Conservation (phyloP, 2,113 vertebrate genomes). For the Menidia beryllina region DNA sequence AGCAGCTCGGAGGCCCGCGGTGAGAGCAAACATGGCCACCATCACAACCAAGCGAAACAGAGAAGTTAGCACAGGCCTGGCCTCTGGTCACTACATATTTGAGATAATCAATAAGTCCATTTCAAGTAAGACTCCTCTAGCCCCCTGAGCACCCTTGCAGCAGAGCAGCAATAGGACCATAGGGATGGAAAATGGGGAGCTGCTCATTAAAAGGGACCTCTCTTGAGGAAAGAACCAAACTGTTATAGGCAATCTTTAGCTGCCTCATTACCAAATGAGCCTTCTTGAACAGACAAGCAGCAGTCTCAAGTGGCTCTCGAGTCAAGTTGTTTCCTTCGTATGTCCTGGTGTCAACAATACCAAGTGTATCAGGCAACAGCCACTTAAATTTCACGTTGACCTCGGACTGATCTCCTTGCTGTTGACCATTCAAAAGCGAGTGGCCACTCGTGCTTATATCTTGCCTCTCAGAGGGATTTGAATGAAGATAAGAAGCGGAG, state of each 20-base stretch:
- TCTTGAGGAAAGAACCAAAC: constrained; percentile 63
- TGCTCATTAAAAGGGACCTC: constrained; percentile 67
- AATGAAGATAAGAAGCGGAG: background rate
- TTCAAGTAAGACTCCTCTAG: constrained; percentile 57
- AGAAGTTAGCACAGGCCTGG: constrained; percentile 40
- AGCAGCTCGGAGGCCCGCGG: constrained; percentile 11
- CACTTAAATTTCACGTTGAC: constrained; percentile 49
- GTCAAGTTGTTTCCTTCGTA: constrained; percentile 40
- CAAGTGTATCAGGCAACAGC: constrained; percentile 28
- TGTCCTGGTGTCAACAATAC: constrained; percentile 42
- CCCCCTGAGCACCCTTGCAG: constrained; percentile 21
- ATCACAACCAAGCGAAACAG: constrained; percentile 12
- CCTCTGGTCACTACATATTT: constrained; percentile 65
- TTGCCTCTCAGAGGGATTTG: background rate
- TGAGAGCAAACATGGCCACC: constrained; percentile 16
- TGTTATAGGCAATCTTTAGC: constrained; percentile 58
- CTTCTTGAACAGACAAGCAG: constrained; percentile 66
- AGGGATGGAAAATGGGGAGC: constrained; percentile 53
- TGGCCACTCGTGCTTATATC: constrained; percentile 26
- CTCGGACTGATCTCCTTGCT: constrained; percentile 22
- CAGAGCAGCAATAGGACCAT: constrained; percentile 57
- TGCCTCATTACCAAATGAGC: constrained; percentile 71
- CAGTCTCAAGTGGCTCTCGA: constrained; percentile 64
- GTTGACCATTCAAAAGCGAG: constrained; percentile 37
- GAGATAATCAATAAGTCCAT: constrained; percentile 76